Base-by-base conservation (phyloP, 2,113 vertebrate genomes). In the Prunella himalayana region DNA sequence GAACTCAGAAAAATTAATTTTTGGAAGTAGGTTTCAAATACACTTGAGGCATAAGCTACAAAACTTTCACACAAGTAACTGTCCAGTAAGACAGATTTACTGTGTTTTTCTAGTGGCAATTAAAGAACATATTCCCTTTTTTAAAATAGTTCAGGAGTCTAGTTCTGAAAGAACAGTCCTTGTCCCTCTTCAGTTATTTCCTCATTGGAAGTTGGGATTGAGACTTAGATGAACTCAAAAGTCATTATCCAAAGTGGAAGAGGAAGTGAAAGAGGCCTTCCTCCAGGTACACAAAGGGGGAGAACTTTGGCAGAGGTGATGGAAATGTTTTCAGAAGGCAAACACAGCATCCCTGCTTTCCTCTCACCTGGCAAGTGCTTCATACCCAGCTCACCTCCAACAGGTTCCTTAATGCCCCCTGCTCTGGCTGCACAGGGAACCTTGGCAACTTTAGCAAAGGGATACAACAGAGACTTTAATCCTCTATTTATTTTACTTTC, bases 21-120 rank as follows among this genome's bases (percentile, higher is more conserved):
- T 88, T 86, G 41, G 60, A 78, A 91, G 33, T 37, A 19, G 10
- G 15, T 78, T 80, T 95, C n/a, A 82, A 35, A 80, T 39, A 31
- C 27, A 30, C 27, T 30, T 35, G 37, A 78, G 39, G 30, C 9
- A 13, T 71, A 54, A 71, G 14, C 33, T 85, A 25, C 54, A 57
- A 57, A 84, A 72, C 54, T 83, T 79, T 72, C 22, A 30, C 71
- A 11, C 8, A 15, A 54, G 50, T 63, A 65, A 47, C 65, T 51
- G 28, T 60, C 44, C 30, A 64, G 30, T 51, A 24, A 88, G 79
- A 84, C 47, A 81, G 64, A 59, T 79, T 45, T 47, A 50, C 25
- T 47, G 4, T 8, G 13, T 82, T 86, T 88, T 86, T 19, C 51
- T 85, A 31, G 22, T 73, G 65, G 72, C 27, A 50, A 6, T 37